Evolutionary conservation across 2,113 vertebrate genomes (phyloP).

Genomic region (Chaetodon trifascialis): DNA sequence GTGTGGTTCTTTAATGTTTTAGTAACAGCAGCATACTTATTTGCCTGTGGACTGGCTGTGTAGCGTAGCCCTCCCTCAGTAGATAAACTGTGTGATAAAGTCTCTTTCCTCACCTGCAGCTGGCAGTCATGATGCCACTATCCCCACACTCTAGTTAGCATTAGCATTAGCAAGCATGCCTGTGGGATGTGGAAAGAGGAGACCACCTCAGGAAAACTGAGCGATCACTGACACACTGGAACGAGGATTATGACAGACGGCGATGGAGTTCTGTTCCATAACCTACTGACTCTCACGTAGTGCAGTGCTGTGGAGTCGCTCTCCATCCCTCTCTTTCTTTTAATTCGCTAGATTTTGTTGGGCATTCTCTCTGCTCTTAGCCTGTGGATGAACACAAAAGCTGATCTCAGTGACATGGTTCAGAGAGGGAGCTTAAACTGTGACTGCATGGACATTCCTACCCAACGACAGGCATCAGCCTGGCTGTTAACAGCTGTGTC

Average conservation of each 20-base stretch:
- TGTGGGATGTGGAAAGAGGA: neutral
- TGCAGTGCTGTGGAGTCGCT: neutral
- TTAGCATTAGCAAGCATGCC: slow-evolving; percentile 37
- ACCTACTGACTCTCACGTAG: neutral
- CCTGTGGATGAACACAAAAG: slow-evolving; percentile 10
- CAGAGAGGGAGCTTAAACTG: slow-evolving; percentile 1
- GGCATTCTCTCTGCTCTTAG: neutral
- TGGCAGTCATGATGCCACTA: neutral
- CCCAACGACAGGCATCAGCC: neutral
- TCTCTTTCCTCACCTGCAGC: neutral
- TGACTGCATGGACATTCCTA: slow-evolving; percentile 37
- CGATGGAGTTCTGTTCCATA: neutral
- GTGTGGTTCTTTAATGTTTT: neutral
- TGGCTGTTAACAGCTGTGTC: neutral
- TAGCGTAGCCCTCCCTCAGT: slow-evolving; percentile 12
- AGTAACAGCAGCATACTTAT: neutral
- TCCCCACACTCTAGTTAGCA: neutral
- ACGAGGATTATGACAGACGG: neutral
- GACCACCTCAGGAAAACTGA: neutral
- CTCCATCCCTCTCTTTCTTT: neutral
- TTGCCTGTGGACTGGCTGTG: neutral
- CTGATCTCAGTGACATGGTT: neutral
- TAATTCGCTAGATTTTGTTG: neutral
- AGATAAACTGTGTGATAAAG: neutral
- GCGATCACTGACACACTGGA: neutral